Evolutionary conservation across 2,113 vertebrate genomes (phyloP).

Genomic region (Piaya cayana): DNA sequence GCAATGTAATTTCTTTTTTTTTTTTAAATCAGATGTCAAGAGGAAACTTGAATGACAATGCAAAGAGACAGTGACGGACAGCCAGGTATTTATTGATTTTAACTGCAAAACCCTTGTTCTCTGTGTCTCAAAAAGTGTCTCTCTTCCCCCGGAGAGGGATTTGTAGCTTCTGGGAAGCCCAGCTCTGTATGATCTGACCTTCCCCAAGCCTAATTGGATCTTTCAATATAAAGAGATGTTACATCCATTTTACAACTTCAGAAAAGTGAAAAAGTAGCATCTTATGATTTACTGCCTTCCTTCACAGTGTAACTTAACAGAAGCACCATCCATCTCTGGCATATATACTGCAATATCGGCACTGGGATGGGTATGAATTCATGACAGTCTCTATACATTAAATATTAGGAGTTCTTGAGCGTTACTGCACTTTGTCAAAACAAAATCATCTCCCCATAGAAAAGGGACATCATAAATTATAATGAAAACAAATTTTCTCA

Average conservation of each 20-base stretch:
- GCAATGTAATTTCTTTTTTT: background rate
- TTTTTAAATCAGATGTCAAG: background rate
- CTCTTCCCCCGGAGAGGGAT: background rate
- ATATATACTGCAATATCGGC: background rate
- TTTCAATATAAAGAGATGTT: conserved; percentile 22
- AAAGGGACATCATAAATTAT: background rate
- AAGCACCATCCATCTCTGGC: background rate
- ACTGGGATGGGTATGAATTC: background rate
- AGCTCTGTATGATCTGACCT: background rate
- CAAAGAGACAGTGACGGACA: background rate
- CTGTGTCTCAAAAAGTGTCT: background rate
- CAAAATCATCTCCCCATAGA: background rate
- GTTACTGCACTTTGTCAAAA: conserved; percentile 29
- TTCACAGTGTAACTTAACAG: background rate
- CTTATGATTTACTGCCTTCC: conserved; percentile 31
- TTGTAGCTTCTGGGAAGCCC: background rate
- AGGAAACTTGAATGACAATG: background rate
- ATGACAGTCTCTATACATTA: conserved; percentile 35
- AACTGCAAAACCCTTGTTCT: background rate
- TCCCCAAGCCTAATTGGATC: conserved; percentile 1
- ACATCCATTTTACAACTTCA: background rate
- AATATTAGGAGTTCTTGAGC: background rate
- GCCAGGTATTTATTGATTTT: background rate
- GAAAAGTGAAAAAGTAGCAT: conserved; percentile 36
- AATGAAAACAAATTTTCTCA: background rate